These are phyloP conservation scores for Lithophane leautieri DNA, from an alignment of 2,888 invertebrate species.

Conservation along the genomic window DNA sequence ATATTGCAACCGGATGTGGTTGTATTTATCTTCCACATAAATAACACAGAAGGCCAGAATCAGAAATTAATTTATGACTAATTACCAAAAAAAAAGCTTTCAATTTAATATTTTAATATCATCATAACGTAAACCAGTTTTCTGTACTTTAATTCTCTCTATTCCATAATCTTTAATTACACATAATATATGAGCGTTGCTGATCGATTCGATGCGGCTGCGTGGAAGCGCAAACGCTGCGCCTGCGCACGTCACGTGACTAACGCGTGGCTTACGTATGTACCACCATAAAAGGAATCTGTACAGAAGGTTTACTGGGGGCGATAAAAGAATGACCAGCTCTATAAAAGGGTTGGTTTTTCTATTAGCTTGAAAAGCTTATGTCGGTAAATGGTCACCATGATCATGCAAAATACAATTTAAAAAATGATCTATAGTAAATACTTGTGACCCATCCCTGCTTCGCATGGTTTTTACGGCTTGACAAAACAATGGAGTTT, in stretches of 20 bases:
- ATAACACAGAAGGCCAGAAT: conserved; percentile 32
- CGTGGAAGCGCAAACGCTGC: conserved; percentile 46
- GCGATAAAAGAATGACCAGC: background rate
- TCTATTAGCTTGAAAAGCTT: background rate
- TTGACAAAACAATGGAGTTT: no score
- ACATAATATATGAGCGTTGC: conserved; percentile 62
- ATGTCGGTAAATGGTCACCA: background rate
- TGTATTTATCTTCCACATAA: conserved; percentile 8
- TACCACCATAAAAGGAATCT: background rate
- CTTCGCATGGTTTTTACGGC: no score
- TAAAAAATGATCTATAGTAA: background rate
- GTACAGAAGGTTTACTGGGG: conserved; percentile 27
- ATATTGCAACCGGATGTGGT: conserved; percentile 28
- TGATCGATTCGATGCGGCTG: conserved; percentile 57
- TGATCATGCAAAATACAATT: background rate
- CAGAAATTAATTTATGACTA: conserved; percentile 27
- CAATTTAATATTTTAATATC: conserved; percentile 41
- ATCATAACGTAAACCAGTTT: conserved; percentile 36
- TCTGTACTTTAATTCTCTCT: conserved; percentile 44
- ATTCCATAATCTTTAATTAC: conserved; percentile 59
- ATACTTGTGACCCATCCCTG: background rate
- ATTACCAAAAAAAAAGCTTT: conserved; percentile 45
- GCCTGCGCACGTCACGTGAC: conserved; percentile 76
- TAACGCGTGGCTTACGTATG: conserved; percentile 70
- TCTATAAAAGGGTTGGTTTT: background rate